A percentile compares a stretch with the other conserved stretches of the same genome.
Evolutionary conservation across 2,888 invertebrate genomes (phyloP).

Genomic region (Lepidonotus clava): DNA sequence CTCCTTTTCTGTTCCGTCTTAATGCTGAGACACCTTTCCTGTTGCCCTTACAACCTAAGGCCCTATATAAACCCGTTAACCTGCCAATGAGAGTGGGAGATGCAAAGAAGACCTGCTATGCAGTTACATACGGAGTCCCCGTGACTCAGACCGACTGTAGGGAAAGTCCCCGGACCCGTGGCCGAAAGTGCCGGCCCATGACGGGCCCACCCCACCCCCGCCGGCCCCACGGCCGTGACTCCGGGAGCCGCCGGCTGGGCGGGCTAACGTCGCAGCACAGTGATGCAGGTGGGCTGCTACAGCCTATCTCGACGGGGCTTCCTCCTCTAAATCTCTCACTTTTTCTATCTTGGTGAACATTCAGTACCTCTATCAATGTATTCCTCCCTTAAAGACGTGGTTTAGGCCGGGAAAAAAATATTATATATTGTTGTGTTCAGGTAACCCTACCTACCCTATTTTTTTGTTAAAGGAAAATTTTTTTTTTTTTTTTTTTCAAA

Average conservation of each 20-base stretch:
- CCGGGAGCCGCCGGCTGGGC: background rate
- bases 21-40: too few relatives aligned
- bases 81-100: background rate
- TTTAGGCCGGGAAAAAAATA: background rate
- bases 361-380: background rate
- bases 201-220: background rate
- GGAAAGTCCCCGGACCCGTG: conserved; percentile 39
- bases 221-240: conserved; percentile 18
- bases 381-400: background rate
- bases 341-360: background rate
- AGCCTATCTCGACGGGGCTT: conserved; percentile 43
- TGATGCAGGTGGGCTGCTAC: background rate
- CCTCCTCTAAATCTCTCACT: background rate
- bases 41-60: too few relatives aligned
- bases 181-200: conserved; percentile 30
- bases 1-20: too few relatives aligned
- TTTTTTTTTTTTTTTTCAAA: too few relatives aligned
- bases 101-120: conserved; percentile 18
- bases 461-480: too few relatives aligned
- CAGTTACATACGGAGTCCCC: conserved; percentile 26
- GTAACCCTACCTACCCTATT: too few relatives aligned
- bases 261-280: conserved; percentile 7
- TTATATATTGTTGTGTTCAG: background rate
- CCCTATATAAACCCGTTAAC: background rate
- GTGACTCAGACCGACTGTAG: conserved; percentile 11